A percentile compares a stretch with the other conserved stretches of the same genome.
Conservation (phyloP, 1,140 invertebrate species). For the Penaeus vannamei region DNA sequence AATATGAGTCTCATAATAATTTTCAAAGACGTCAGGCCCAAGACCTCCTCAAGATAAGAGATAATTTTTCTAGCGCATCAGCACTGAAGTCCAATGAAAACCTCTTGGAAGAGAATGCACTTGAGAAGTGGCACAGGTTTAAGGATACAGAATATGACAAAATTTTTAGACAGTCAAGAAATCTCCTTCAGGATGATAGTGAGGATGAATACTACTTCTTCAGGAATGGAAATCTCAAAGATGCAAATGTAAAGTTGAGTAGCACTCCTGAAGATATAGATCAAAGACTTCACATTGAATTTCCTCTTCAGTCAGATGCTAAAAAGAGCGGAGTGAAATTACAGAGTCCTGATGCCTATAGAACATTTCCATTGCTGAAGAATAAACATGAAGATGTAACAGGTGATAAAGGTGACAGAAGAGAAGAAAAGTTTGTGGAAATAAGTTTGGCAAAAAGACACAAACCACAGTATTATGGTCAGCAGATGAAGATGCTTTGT, state of each 20-base stretch:
- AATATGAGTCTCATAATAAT: too few species aligned
- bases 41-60: too few species aligned
- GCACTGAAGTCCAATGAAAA: background rate
- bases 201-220: background rate
- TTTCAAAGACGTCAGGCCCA: too few species aligned
- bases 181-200: background rate
- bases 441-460: slow-evolving; percentile 29
- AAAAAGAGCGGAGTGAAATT: too few species aligned
- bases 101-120: background rate
- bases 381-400: background rate
- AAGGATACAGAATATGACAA: background rate
- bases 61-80: background rate
- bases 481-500: slow-evolving; percentile 46
- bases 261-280: background rate
- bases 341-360: background rate
- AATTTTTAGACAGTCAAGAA: background rate
- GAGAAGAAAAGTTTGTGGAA: slow-evolving; percentile 32
- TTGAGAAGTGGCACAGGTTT: slow-evolving; percentile 5
- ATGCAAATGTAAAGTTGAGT: background rate
- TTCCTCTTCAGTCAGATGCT: background rate
- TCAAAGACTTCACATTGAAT: background rate
- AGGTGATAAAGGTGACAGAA: slow-evolving; percentile 40
- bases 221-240: background rate
- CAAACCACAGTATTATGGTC: slow-evolving; percentile 38
- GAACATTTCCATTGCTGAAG: background rate